phyloP scores from a whole-genome alignment of 2,888 invertebrate genomes.

The Oscheius sp. region DNA sequence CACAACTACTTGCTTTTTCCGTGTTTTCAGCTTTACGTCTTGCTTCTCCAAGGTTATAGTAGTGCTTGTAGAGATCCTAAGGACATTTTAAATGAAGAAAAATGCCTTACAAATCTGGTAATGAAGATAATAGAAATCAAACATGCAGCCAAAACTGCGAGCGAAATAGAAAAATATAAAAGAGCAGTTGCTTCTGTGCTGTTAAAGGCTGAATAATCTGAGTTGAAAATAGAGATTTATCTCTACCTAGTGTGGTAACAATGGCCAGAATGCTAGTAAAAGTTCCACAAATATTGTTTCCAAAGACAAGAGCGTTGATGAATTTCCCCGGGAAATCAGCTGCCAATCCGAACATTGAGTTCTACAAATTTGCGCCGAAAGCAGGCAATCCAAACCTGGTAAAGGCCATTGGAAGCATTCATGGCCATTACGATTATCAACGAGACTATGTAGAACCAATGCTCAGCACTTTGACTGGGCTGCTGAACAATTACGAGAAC shows the following conservation, averaged over 20 bases:
- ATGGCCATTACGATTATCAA: slow-evolving; percentile 72
- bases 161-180: slow-evolving; percentile 94
- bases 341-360: slow-evolving; percentile 93
- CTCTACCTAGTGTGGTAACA: slow-evolving; percentile 55
- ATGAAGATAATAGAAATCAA: slow-evolving; percentile 94
- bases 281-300: slow-evolving; percentile 70
- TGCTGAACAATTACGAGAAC: slow-evolving; percentile 72
- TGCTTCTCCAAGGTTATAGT: slow-evolving; percentile 38
- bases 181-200: slow-evolving; percentile 79
- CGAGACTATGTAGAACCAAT: slow-evolving; percentile 72
- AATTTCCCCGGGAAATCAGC: slow-evolving; percentile 84
- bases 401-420: slow-evolving; percentile 87
- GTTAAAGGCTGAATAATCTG: slow-evolving; percentile 15
- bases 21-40: slow-evolving; percentile 1
- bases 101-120: slow-evolving; percentile 87
- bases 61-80: slow-evolving; percentile 44
- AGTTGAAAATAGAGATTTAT: too few relatives aligned
- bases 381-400: too few relatives aligned
- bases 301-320: slow-evolving; percentile 89
- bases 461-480: slow-evolving; percentile 64
- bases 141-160: slow-evolving; percentile 87
- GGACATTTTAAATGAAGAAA: neutral
- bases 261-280: slow-evolving; percentile 67
- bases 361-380: slow-evolving; percentile 74
- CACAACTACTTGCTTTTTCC: neutral